Evolutionary conservation across 2,888 invertebrate species (phyloP), one percentile per base, ranked within the genome.

Genomic region (Diarsia mendica): DNA sequence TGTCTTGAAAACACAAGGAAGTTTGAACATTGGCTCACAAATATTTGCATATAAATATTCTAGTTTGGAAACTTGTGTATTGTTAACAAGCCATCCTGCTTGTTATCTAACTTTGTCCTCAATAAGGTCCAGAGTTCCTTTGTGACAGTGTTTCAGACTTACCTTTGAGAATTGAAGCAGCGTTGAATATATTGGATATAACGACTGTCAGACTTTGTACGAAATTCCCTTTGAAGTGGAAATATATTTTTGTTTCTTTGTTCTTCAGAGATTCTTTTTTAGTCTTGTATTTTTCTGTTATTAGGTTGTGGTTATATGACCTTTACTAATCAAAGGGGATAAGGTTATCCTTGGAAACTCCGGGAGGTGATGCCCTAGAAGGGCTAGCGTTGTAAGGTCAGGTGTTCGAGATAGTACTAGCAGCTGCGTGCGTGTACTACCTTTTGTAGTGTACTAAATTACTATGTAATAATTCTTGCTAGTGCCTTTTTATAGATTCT

Each of bases 11-110:
- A 72, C 60, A 72, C 60, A 72, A 65, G 73, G 67, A 79, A 83
- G 79, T 83, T 87, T 76, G 69, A 60, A 81, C 75, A 70, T 79
- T 85, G 76, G 75, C 75, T 69, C 61, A 64, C 77, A 79, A 83
- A 85, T 80, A 88, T 89, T 89, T 85, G 78, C 89, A 88, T 87
- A 84, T 87, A 86, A 85, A 88, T 89, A 79, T 84, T 82, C 75
- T 86, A 82, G 87, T 87, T 87, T 79, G 39, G 69, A 67, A 67
- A 74, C 70, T 82, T 69, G 58, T 72, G 44, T 74, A 64, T 74
- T 64, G 74, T 84, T 79, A 67, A 48, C 53, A 2, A 53, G 53
- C n/a, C 53, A 23, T 10, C 48, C 75, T 64, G 51, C 53, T 70
- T 69, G 71, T 69, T 80, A 79, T 84, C 75, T 69, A 72, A 81